Conservation (phyloP, 2,113 vertebrate genomes). For the Anoplopoma fimbria region DNA sequence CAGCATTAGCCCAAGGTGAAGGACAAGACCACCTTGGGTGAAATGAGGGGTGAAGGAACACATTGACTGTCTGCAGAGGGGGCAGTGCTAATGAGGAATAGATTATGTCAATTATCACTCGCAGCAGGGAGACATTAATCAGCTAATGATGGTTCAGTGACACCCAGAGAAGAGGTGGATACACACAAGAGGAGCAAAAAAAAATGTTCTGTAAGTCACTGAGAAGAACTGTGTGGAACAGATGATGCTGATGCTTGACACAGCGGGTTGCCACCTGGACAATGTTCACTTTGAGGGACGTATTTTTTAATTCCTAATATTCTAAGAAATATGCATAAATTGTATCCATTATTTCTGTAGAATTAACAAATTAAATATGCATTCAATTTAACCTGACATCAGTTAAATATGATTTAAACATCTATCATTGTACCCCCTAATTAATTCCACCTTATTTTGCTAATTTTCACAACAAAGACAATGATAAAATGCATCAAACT, state of each 20-base stretch:
- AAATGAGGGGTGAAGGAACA: constrained; percentile 77
- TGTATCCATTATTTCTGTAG: neutral
- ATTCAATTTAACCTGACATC: neutral
- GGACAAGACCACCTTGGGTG: constrained; percentile 68
- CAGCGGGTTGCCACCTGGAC: neutral
- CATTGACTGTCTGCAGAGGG: constrained; percentile 67
- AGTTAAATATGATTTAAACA: neutral
- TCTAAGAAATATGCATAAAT: neutral
- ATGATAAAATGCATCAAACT: neutral
- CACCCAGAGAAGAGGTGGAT: constrained; percentile 19
- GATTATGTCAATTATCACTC: constrained; percentile 78
- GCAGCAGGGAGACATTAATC: constrained; percentile 73
- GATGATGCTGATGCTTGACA: neutral
- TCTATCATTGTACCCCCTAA: no score
- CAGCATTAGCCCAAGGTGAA: constrained; percentile 62
- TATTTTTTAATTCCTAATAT: neutral
- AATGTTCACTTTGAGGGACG: no score
- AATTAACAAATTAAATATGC: neutral
- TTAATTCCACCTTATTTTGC: no score
- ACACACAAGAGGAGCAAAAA: neutral
- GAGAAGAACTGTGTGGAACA: neutral
- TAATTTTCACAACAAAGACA: no score
- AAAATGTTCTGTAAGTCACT: neutral
- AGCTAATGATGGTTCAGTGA: constrained; percentile 69
- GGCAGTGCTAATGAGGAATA: constrained; percentile 73